phyloP scores from a whole-genome alignment of 1,140 invertebrate genomes.

The Frieseomelitta varia region DNA sequence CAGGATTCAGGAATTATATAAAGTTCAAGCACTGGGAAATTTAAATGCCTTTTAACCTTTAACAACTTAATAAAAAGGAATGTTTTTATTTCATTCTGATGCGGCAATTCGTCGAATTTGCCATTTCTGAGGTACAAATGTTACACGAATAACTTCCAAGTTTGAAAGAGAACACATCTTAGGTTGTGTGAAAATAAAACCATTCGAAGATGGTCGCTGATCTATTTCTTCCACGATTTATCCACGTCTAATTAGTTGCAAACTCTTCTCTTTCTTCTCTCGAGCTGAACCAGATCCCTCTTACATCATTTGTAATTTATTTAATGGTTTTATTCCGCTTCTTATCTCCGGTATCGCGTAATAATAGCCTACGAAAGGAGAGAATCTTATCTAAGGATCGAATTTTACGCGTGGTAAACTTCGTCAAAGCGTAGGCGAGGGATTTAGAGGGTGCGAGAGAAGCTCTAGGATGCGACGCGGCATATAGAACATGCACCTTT shows the following conservation, averaged over 20 bases:
- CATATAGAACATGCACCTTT: not conserved
- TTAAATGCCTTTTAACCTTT: too few species aligned
- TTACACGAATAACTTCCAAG: too few species aligned
- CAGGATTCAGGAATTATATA: too few species aligned
- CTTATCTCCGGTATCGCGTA: not conserved
- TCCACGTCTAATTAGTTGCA: not conserved
- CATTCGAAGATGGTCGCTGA: too few species aligned
- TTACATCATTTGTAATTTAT: conserved; percentile 5
- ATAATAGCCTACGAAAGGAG: not conserved
- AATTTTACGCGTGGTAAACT: not conserved
- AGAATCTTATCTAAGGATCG: not conserved
- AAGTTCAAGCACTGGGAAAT: too few species aligned
- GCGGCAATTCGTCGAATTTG: too few species aligned
- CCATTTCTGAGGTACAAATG: too few species aligned
- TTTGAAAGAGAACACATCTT: too few species aligned
- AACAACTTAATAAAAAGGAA: too few species aligned
- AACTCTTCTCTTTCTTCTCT: not conserved
- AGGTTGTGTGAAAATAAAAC: too few species aligned
- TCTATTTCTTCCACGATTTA: not conserved
- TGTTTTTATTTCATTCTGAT: too few species aligned
- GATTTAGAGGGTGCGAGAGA: conserved; percentile 26
- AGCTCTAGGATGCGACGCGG: not conserved
- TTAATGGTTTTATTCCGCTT: not conserved
- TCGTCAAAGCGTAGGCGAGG: not conserved
- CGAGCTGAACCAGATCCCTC: not conserved